A percentile compares a stretch with the other conserved stretches of the same genome.
Conservation (phyloP, 2,888 invertebrate species). For the Beris morrisii region DNA sequence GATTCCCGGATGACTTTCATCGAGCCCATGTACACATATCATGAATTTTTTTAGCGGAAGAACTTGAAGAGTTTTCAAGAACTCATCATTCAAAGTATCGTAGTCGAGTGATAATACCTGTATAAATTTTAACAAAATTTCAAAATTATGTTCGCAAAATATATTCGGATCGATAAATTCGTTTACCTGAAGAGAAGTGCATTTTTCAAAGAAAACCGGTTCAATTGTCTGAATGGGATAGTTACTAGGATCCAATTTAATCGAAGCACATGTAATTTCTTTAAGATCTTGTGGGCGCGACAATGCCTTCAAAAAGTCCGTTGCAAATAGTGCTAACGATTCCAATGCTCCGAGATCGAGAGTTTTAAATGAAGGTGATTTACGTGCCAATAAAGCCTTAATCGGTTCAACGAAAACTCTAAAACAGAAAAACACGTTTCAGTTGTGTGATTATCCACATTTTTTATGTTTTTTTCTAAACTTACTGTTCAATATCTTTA, state of each 20-base stretch:
- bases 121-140: background rate
- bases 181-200: slow-evolving; percentile 61
- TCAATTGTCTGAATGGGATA: slow-evolving; percentile 62
- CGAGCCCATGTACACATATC: slow-evolving; percentile 71
- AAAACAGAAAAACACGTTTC: background rate
- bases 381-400: slow-evolving; percentile 51
- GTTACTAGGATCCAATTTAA: slow-evolving; percentile 72
- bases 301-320: slow-evolving; percentile 52
- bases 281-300: slow-evolving; percentile 61
- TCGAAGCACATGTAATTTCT: slow-evolving; percentile 68
- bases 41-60: slow-evolving; percentile 62
- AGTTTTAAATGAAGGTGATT: slow-evolving; percentile 48
- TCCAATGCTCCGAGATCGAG: slow-evolving; percentile 55
- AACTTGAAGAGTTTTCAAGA: slow-evolving; percentile 51
- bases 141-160: background rate
- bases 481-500: slow-evolving; percentile 53
- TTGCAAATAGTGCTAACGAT: slow-evolving; percentile 52
- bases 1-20: slow-evolving; percentile 65
- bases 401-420: slow-evolving; percentile 54
- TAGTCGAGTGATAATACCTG: slow-evolving; percentile 54
- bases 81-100: slow-evolving; percentile 52
- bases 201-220: slow-evolving; percentile 62
- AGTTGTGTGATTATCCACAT: background rate
- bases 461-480: background rate
- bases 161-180: background rate